Evolutionary conservation across 2,888 invertebrate genomes (phyloP).

Genomic region (Clunio marinus): DNA sequence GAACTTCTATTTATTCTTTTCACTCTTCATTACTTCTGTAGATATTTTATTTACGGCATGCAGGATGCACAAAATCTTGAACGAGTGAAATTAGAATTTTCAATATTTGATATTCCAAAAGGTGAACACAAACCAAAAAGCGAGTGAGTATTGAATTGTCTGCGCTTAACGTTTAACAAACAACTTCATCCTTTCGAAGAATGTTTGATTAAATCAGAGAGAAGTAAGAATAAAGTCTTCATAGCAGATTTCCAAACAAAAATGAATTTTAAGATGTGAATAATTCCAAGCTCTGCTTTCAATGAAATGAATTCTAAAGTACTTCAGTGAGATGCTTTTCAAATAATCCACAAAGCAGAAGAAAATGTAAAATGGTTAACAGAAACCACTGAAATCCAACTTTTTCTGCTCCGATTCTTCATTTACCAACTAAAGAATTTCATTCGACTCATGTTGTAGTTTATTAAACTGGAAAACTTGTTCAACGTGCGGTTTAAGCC

Average conservation of each 20-base stretch:
- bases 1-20: background rate
- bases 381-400: too few relatives aligned
- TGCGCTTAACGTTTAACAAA: background rate
- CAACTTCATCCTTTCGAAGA: background rate
- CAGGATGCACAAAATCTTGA: slow-evolving; percentile 96
- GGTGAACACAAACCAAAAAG: slow-evolving; percentile 62
- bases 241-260: background rate
- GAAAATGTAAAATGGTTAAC: too few relatives aligned
- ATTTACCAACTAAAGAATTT: too few relatives aligned
- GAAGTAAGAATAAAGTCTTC: background rate
- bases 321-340: too few relatives aligned
- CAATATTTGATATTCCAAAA: slow-evolving; percentile 85
- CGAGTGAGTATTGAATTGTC: slow-evolving; percentile 62
- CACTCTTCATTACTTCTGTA: slow-evolving; percentile 46
- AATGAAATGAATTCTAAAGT: too few relatives aligned
- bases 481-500: too few relatives aligned
- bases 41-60: slow-evolving; percentile 96
- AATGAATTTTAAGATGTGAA: too few relatives aligned
- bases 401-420: too few relatives aligned
- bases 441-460: too few relatives aligned
- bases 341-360: too few relatives aligned
- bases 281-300: too few relatives aligned
- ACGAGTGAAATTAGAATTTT: slow-evolving; percentile 84
- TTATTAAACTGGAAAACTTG: too few relatives aligned
- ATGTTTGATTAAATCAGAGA: background rate